Evolutionary conservation across 2,888 invertebrate species (phyloP), one percentile per base, ranked within the genome.

Genomic region (Marronus borbonicus): DNA sequence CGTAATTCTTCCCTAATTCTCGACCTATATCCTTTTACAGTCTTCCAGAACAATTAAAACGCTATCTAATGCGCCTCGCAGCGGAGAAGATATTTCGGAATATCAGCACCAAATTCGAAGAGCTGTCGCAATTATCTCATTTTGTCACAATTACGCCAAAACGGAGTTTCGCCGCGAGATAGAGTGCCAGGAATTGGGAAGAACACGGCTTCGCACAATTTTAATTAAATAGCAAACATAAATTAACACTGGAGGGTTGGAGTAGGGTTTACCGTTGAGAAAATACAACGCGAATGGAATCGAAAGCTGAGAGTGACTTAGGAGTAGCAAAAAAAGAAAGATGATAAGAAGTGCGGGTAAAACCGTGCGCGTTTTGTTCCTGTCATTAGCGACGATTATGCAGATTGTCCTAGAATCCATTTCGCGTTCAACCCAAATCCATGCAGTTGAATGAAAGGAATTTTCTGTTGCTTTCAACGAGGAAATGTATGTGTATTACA

Each of bases 211-310:
- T n/a, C 17, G 60, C 60, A 68, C 60, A 28, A 39, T 39, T 72
- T 58, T 72, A 72, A 72, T 72, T 72, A 72, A 72, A 60, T 44
- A 72, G 72, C 72, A 58, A 44, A 72, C 58, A 72, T 72, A 58
- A 72, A 72, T 72, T 72, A 72, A 72, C 36, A 24, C 60, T 44
- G 24, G 60, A 1, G 36, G 58, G 58, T 58, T 39, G 24, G 10
- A 39, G 72, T 24, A 17, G 10, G 31, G 52, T 58, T 60, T 7
- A 60, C 58, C 5, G 39, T 60, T 31, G 24, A 39, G 17, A 58
- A 20, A 58, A 20, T 44, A 39, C 24, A 39, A 20, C 7, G 20
- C 20, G 55, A 20, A 36, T 44, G 65, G 17, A 17, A 1, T 8
- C 7, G 65, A 44, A 44, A 44, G 44, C 12, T 12, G 1, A 44